Evolutionary conservation across 2,888 invertebrate genomes (phyloP), one percentile per base, ranked within the genome.

Genomic region (Prenolepis imparis): DNA sequence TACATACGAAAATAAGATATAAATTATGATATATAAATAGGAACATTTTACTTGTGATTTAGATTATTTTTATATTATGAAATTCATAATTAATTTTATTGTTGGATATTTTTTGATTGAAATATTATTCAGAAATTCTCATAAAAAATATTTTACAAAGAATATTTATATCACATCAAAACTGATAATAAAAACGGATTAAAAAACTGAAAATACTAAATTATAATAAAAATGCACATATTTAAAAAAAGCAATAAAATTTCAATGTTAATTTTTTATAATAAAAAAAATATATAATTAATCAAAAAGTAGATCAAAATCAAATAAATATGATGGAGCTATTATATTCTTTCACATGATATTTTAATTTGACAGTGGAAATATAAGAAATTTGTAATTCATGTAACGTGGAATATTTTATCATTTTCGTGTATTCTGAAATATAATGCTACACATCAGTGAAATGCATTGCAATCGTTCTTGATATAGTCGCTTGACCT

Each of bases 391-490:
- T 44, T 24, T 39, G 18, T 28, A 18, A 11, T 39, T 24, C 39
- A 24, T 28, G 28, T 61, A 41, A 59, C 12, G 15, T 57, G 28
- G n/a, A 21, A 67, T 41, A 48, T 67, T 41, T 41, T 18, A 36
- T 39, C n/a, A 52, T 64, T 36, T 6, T 24, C 0, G 24, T 32
- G 12, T 12, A 15, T 52, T 64, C 0, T 15, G 44, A 48, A 28
- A 75, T 3, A 39, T 67, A 48, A 63, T 36, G 12, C n/a, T 39
- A 24, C 12, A 12, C 24, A 5, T 36, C 41, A 15, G 18, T 28
- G 57, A 55, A 44, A 74, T 12, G 59, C 61, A 39, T 61, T 36
- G 59, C 21, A 36, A 39, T 80, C 59, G 18, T 55, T 52, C 15
- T 15, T 24, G 24, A 18, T 48, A 44, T 44, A 41, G 21, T 75